phyloP scores from a whole-genome alignment of 1,140 invertebrate species.

The Macrobrachium nipponense region DNA sequence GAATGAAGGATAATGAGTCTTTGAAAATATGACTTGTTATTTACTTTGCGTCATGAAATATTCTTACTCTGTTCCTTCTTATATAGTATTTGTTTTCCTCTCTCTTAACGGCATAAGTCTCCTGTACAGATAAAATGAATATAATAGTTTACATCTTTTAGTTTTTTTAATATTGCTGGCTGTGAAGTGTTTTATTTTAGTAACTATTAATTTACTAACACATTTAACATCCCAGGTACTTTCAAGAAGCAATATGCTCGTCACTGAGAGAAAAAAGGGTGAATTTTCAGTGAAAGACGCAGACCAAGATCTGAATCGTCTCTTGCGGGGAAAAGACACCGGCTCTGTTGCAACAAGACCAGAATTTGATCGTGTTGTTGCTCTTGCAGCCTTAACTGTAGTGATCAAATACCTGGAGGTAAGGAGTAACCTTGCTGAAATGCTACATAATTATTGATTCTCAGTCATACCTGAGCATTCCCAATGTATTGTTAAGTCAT shows the following conservation, averaged over 20 bases:
- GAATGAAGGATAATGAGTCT: no score
- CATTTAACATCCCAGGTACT: slow-evolving; percentile 71
- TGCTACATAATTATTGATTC: background rate
- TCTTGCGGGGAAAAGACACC: slow-evolving; percentile 83
- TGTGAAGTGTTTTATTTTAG: background rate
- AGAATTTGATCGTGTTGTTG: slow-evolving; percentile 78
- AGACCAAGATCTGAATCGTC: slow-evolving; percentile 82
- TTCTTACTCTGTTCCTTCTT: no score
- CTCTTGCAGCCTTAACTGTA: slow-evolving; percentile 80
- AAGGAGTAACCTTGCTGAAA: slow-evolving; percentile 60
- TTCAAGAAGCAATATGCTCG: slow-evolving; percentile 80
- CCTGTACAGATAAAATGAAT: no score
- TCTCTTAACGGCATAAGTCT: no score
- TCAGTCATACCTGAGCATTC: no score
- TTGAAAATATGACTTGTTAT: no score
- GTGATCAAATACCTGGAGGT: slow-evolving; percentile 88
- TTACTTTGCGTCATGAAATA: no score
- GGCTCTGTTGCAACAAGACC: slow-evolving; percentile 73
- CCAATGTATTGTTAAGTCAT: no score
- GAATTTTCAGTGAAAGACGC: slow-evolving; percentile 83
- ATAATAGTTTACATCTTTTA: no score
- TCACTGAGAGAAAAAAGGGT: slow-evolving; percentile 81
- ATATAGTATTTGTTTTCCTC: no score
- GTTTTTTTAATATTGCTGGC: no score
- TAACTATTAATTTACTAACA: background rate